Evolutionary conservation across 2,888 invertebrate genomes (phyloP).

Genomic region (Caradrina kadenii): DNA sequence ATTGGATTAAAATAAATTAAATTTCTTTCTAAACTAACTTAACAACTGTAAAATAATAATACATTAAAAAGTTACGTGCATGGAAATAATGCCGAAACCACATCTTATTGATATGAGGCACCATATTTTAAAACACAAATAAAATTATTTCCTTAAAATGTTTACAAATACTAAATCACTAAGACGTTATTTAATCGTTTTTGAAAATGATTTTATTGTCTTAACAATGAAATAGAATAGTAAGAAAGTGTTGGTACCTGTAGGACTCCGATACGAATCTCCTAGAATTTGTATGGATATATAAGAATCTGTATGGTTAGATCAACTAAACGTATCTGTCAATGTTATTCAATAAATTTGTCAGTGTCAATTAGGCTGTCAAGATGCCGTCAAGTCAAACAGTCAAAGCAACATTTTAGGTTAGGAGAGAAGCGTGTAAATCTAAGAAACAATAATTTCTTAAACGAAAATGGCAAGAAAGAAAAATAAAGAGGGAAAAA

Average conservation of each 20-base stretch:
- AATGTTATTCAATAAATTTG: neutral
- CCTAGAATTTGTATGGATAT: too few relatives aligned
- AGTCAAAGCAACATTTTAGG: constrained; percentile 19
- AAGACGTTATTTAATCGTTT: neutral
- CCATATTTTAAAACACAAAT: neutral
- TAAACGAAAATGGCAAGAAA: constrained; percentile 78
- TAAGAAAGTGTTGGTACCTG: neutral
- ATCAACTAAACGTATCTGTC: constrained; percentile 16
- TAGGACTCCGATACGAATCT: neutral
- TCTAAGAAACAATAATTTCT: neutral
- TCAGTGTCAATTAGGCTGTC: constrained; percentile 1
- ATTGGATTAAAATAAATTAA: constrained; percentile 1
- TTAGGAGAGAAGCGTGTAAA: constrained; percentile 27
- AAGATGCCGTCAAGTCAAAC: constrained; percentile 1
- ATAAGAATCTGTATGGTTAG: too few relatives aligned
- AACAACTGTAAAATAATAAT: too few relatives aligned
- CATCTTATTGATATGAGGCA: neutral
- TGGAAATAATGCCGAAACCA: too few relatives aligned
- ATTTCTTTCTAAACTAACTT: neutral
- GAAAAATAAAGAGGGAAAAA: constrained; percentile 79
- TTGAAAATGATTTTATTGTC: neutral
- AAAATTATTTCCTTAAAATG: too few relatives aligned
- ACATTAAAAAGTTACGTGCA: too few relatives aligned
- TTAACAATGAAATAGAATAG: too few relatives aligned
- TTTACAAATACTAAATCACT: too few relatives aligned